These are phyloP conservation scores for Drosophila lini DNA, from an alignment of 1,140 invertebrate species.

Conservation along the genomic window DNA sequence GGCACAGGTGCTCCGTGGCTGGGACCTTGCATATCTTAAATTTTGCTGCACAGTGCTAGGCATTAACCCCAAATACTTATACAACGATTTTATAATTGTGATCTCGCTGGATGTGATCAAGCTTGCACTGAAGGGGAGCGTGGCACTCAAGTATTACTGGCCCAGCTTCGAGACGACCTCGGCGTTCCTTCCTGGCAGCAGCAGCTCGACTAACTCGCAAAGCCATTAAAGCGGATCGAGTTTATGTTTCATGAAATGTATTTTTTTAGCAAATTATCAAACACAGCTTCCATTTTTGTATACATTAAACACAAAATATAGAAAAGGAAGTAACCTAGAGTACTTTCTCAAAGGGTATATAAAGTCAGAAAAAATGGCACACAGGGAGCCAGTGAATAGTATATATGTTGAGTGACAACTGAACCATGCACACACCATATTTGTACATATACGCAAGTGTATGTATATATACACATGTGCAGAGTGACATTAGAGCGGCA, in stretches of 20 bases:
- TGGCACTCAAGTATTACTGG: not conserved
- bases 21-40: not conserved
- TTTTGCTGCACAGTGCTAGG: not conserved
- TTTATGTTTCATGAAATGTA: no score
- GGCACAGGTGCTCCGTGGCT: not conserved
- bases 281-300: not conserved
- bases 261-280: not conserved
- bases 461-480: not conserved
- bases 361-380: not conserved
- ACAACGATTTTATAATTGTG: not conserved
- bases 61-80: not conserved
- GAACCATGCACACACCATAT: constrained; percentile 9
- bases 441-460: not conserved
- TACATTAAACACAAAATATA: not conserved
- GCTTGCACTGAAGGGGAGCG: no score
- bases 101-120: not conserved
- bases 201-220: not conserved
- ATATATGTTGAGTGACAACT: constrained; percentile 32
- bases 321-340: not conserved
- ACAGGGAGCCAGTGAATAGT: not conserved
- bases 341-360: not conserved
- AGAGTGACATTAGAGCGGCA: constrained; percentile 34
- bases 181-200: not conserved
- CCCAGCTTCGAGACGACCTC: not conserved
- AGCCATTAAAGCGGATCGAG: not conserved